Evolutionary conservation across 1,140 invertebrate species (phyloP).

Genomic region (Anastrepha obliqua): DNA sequence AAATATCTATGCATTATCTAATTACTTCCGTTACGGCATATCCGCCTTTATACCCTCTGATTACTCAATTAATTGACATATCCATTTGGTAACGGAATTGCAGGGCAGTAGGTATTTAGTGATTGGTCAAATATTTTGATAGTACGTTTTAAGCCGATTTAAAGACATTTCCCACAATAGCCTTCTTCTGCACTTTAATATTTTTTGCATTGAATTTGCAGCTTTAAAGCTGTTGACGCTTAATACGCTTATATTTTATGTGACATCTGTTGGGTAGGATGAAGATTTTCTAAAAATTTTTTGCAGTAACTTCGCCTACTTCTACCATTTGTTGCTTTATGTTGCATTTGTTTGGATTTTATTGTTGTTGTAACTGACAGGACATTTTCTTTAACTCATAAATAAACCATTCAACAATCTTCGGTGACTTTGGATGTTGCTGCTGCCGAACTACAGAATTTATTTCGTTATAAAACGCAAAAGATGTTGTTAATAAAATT

Average conservation of each 20-base stretch:
- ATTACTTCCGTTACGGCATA: background rate
- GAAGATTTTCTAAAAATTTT: background rate
- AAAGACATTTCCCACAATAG: slow-evolving; percentile 4
- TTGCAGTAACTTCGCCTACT: too few relatives aligned
- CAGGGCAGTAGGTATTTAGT: background rate
- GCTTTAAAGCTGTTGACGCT: background rate
- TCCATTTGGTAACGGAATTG: background rate
- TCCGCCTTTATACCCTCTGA: background rate
- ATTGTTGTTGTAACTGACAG: slow-evolving; percentile 8
- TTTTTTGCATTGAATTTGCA: background rate
- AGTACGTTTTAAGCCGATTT: background rate
- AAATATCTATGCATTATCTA: background rate
- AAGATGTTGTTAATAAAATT: slow-evolving; percentile 43
- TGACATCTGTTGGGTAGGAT: background rate
- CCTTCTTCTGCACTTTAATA: background rate
- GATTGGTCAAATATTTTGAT: slow-evolving; percentile 10
- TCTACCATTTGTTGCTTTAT: background rate
- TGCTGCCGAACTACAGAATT: slow-evolving; percentile 8
- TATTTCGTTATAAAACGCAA: slow-evolving; percentile 43
- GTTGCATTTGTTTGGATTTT: background rate
- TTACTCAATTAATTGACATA: slow-evolving; percentile 32
- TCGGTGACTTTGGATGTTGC: background rate
- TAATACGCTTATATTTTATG: background rate
- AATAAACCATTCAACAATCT: slow-evolving; percentile 41
- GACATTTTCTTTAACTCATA: slow-evolving; percentile 43